Base-by-base conservation (phyloP, 2,888 invertebrate species). In the Euphydryas editha region DNA sequence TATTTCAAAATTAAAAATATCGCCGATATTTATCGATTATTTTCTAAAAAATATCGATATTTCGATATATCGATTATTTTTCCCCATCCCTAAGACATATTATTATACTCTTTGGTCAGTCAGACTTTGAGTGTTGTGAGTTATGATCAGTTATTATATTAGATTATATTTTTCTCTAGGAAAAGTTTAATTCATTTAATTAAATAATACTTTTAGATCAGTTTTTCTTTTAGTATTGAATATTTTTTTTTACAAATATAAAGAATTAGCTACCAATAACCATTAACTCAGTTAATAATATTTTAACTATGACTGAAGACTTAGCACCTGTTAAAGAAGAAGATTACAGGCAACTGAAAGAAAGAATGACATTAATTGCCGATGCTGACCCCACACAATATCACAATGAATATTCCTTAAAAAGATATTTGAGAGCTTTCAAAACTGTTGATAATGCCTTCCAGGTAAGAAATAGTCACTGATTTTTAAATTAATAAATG, bases 301-400 rank as follows among this genome's bases (percentile, higher is more conserved):
- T 20, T 42, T 64, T 59, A 56, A 76, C 57, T 20, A 92, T 92
- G 91, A 84, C 88, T 49, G 90, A 89, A 65, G 87, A 90, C 79
- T 79, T 68, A 2, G 93, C 91, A 79, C 92, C 93, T 72, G 94
- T 95, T 42, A 95, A 94, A 75, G 94, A 94, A 75, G 92, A 93
- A 68, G 95, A 95, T 81, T 85, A 96, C 24, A 94, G 94, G 80
- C 94, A 95, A 69, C 80, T 96, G 37, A 95, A 95, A 83, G 94
- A 94, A 71, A 93, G 96, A 56, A 96, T 96, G 95, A 94, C 94
- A 85, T 80, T 96, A 71, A 96, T 96, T 74, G 93, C 90, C 11
- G 95, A 95, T 68, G 96, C 96, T 30, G 96, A 96, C 86, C 95
- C 96, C 30, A 89, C 90, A 20, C 96, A 96, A 80, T 96, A 95